phyloP scores from a whole-genome alignment of 2,797 vertebrate species.

The Sorex maritimensis region DNA sequence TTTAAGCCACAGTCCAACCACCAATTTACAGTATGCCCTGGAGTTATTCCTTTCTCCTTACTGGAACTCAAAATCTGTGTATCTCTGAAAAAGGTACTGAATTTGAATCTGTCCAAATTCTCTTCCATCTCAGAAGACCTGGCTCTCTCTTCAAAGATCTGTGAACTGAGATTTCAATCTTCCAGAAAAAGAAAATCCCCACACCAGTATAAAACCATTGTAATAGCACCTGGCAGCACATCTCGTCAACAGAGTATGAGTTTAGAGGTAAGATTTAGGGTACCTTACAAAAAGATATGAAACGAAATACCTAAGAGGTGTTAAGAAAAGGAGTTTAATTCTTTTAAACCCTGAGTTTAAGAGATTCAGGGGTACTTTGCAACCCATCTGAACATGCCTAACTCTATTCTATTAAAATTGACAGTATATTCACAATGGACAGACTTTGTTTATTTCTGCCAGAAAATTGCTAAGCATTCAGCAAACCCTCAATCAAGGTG shows the following conservation, averaged over 20 bases:
- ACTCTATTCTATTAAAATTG: neutral
- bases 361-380: neutral
- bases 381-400: neutral
- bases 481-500: neutral
- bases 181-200: neutral
- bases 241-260: neutral
- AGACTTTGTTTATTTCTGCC: neutral
- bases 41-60: neutral
- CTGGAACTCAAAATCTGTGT: neutral
- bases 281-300: neutral
- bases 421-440: neutral
- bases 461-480: neutral
- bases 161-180: slow-evolving; percentile 15
- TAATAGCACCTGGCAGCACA: neutral
- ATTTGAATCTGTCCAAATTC: slow-evolving; percentile 17
- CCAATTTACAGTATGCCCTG: slow-evolving; percentile 49
- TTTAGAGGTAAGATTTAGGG: neutral
- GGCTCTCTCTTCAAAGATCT: neutral
- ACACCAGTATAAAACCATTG: neutral
- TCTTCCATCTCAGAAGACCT: slow-evolving; percentile 51
- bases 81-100: slow-evolving; percentile 5
- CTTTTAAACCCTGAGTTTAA: neutral
- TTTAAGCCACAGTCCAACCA: neutral
- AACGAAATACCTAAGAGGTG: neutral
- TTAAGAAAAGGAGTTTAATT: neutral